A percentile compares a stretch with the other conserved stretches of the same genome.
Evolutionary conservation across 2,113 vertebrate genomes (phyloP).

Genomic region (Dicerorhinus sumatrensis): DNA sequence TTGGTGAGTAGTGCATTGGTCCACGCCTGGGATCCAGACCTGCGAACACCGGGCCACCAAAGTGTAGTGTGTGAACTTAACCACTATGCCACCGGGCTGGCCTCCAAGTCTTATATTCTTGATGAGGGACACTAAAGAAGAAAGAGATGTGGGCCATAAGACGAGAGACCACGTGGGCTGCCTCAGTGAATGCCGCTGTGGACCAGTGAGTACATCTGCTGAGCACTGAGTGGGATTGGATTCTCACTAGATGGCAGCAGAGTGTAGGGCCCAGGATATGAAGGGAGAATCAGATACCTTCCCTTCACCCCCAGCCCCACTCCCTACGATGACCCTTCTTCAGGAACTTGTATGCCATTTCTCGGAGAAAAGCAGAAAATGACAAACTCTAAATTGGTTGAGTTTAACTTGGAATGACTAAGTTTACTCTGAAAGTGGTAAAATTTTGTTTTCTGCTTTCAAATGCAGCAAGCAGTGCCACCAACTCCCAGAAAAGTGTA

Average conservation of each 20-base stretch:
- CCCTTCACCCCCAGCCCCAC: accelerated
- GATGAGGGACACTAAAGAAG: neutral
- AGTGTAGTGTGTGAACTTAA: too few relatives aligned
- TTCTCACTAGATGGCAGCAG: constrained; percentile 58
- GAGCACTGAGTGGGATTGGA: neutral
- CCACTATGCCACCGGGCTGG: too few relatives aligned
- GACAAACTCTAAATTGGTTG: neutral
- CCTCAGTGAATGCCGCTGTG: neutral
- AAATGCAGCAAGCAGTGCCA: neutral
- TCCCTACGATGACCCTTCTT: neutral
- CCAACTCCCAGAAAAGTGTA: neutral
- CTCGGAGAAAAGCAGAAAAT: neutral
- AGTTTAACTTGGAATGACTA: neutral
- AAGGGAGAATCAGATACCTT: neutral
- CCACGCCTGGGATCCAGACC: too few relatives aligned
- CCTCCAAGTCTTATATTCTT: neutral
- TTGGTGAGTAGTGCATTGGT: too few relatives aligned
- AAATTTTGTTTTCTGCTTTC: neutral
- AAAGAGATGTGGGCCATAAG: neutral
- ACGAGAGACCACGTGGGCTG: neutral
- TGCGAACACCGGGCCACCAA: too few relatives aligned
- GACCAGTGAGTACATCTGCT: neutral
- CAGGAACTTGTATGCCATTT: neutral
- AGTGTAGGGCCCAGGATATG: neutral
- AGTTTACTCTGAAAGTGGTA: neutral